These are phyloP conservation scores for Pituophis catenifer DNA, from an alignment of 2,113 vertebrate species.

Conservation along the genomic window DNA sequence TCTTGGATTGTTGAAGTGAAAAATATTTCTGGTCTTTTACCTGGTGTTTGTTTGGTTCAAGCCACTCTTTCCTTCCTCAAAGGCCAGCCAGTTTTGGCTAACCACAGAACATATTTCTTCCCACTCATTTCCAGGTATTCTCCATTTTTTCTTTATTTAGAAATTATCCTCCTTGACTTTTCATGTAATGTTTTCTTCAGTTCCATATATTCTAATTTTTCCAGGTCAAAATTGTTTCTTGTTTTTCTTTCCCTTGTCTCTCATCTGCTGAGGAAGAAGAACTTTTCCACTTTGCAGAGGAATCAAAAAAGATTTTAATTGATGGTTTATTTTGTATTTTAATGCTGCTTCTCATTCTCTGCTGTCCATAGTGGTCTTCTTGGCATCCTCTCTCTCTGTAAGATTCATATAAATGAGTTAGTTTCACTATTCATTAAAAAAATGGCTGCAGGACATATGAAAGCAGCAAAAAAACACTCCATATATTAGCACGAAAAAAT, in stretches of 20 bases:
- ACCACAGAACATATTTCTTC: not conserved
- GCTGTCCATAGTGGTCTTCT: not conserved
- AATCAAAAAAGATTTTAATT: not conserved
- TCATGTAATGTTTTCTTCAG: not conserved
- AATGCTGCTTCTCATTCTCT: not conserved
- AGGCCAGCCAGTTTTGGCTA: not conserved
- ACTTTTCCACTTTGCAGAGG: not conserved
- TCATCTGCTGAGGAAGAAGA: not conserved
- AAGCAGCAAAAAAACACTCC: not conserved
- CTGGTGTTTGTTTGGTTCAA: not conserved
- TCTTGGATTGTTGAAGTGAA: not conserved
- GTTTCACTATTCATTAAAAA: not conserved
- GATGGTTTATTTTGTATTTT: not conserved
- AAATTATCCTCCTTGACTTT: not conserved
- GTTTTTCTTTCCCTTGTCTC: not conserved
- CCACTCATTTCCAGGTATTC: not conserved
- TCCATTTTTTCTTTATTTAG: not conserved
- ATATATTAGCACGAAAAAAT: not conserved
- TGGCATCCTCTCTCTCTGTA: not conserved
- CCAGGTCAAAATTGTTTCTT: not conserved
- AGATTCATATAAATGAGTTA: not conserved
- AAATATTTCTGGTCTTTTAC: not conserved
- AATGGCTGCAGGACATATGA: not conserved
- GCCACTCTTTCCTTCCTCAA: not conserved
- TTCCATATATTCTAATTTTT: too few relatives aligned